phyloP scores from a whole-genome alignment of 2,888 invertebrate genomes.

The Thereva unica region DNA sequence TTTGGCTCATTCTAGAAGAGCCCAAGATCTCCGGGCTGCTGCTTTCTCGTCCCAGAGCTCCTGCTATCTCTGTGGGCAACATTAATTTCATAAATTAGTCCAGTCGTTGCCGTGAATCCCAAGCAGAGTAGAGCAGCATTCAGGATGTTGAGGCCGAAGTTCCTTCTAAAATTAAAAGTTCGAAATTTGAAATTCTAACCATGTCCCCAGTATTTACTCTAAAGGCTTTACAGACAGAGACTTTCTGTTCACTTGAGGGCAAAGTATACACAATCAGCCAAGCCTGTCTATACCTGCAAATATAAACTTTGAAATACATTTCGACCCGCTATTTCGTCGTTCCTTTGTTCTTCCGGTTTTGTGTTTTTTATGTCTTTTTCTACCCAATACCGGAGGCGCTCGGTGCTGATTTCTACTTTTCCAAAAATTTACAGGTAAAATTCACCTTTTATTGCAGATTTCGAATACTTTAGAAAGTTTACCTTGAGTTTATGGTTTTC shows the following conservation, averaged over 20 bases:
- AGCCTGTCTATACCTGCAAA: constrained; percentile 16
- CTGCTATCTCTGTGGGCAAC: background rate
- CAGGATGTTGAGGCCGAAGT: constrained; percentile 5
- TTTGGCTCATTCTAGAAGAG: too few species aligned
- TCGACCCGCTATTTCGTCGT: constrained; percentile 14
- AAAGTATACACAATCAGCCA: constrained; percentile 16
- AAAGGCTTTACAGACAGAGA: background rate
- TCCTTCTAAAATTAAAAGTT: constrained; percentile 27
- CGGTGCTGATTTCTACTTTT: constrained; percentile 8
- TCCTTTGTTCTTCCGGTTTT: background rate
- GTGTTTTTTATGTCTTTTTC: background rate
- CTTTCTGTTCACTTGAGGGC: constrained; percentile 3
- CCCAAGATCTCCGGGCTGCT: too few species aligned
- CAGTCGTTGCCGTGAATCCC: constrained; percentile 9
- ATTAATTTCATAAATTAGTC: constrained; percentile 30
- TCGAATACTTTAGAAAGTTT: background rate
- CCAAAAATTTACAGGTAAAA: constrained; percentile 15
- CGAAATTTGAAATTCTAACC: constrained; percentile 31
- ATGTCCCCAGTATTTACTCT: constrained; percentile 22
- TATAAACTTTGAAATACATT: constrained; percentile 24
- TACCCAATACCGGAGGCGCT: constrained; percentile 10
- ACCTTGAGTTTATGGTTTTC: background rate
- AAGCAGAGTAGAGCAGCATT: background rate
- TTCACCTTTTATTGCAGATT: constrained; percentile 18
- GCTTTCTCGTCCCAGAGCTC: too few species aligned